These are phyloP conservation scores for Drosophila koepferae DNA, from an alignment of 2,888 invertebrate genomes.

Conservation along the genomic window DNA sequence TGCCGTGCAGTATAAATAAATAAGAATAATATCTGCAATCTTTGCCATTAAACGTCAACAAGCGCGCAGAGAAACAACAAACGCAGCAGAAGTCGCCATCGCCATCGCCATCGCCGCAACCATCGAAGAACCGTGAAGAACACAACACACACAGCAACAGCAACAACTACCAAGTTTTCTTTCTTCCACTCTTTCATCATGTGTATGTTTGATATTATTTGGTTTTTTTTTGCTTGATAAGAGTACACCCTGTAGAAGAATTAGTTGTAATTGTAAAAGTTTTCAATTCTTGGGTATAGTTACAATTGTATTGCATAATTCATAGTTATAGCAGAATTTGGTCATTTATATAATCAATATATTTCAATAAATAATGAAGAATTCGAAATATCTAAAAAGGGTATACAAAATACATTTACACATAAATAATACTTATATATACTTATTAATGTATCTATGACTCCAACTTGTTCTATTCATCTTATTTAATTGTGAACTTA, in stretches of 20 bases:
- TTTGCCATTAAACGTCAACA: conserved; percentile 58
- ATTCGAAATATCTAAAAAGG: too few species aligned
- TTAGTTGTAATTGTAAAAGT: not conserved
- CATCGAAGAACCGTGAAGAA: conserved; percentile 48
- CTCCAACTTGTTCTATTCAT: too few species aligned
- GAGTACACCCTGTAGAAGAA: conserved; percentile 4
- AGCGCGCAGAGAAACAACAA: conserved; percentile 31
- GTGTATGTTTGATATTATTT: conserved; percentile 55
- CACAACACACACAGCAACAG: conserved; percentile 6
- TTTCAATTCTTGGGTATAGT: not conserved
- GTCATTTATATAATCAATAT: not conserved
- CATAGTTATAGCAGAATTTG: not conserved
- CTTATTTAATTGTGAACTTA: too few species aligned
- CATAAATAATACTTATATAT: too few species aligned
- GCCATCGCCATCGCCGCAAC: conserved; percentile 11
- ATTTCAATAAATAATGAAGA: not conserved
- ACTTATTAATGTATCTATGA: too few species aligned
- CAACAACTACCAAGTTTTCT: conserved; percentile 7
- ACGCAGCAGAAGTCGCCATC: conserved; percentile 16
- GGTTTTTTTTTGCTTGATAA: not conserved
- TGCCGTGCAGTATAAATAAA: conserved; percentile 69
- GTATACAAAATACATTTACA: too few species aligned
- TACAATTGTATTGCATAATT: too few species aligned
- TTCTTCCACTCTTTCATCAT: conserved; percentile 43
- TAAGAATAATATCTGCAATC: conserved; percentile 77